These are phyloP conservation scores for Thripadectes ignobilis DNA, from an alignment of 2,797 vertebrate genomes.

Conservation along the genomic window DNA sequence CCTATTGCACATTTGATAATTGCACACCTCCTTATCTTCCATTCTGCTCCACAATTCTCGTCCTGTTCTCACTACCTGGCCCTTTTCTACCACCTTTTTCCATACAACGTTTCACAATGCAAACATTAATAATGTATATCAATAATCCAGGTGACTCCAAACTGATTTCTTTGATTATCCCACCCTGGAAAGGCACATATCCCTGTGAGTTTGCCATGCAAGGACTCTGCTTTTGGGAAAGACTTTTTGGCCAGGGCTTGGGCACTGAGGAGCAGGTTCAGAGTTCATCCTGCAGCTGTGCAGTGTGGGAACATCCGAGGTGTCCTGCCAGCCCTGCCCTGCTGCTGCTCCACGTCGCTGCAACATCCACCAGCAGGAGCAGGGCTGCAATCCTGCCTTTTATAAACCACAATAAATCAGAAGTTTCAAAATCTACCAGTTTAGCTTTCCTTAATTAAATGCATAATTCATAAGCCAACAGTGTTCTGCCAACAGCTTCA, in stretches of 20 bases:
- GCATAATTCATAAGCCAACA: slow-evolving; percentile 77
- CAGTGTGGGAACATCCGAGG: background rate
- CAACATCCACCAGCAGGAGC: background rate
- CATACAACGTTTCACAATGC: background rate
- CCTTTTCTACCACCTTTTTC: background rate
- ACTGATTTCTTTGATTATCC: background rate
- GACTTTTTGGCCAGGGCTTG: background rate
- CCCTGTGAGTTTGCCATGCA: background rate
- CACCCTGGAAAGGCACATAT: background rate
- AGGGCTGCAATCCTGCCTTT: slow-evolving; percentile 29
- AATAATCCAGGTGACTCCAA: background rate
- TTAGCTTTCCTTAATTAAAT: slow-evolving; percentile 80
- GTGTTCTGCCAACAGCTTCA: slow-evolving; percentile 65
- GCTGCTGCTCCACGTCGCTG: background rate
- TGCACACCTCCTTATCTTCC: background rate
- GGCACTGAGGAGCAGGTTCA: background rate
- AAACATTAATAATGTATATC: accelerated
- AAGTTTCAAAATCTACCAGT: slow-evolving; percentile 65
- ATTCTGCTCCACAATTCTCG: background rate
- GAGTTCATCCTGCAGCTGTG: background rate
- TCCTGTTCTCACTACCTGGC: background rate
- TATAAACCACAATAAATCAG: slow-evolving; percentile 60
- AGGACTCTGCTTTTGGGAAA: background rate
- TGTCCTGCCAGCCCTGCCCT: background rate
- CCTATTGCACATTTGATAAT: background rate